These are phyloP conservation scores for Tyrophagus putrescentiae DNA, from an alignment of 1,140 invertebrate genomes.

Conservation along the genomic window DNA sequence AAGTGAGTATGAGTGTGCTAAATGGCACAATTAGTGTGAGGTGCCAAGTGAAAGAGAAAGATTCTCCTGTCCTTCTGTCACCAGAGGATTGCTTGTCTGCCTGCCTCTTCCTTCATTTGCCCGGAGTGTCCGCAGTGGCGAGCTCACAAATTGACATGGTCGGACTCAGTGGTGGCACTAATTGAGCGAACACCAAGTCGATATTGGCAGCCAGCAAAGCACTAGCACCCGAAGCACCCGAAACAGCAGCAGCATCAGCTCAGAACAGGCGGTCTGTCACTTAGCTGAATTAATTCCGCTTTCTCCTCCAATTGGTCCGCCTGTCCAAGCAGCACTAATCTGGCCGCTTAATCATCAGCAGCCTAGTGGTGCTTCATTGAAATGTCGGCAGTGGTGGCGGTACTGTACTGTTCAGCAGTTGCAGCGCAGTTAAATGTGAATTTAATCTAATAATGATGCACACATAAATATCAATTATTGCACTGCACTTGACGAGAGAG, in stretches of 20 bases:
- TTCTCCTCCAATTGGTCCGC: neutral
- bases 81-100: too few relatives aligned
- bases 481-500: neutral
- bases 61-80: too few relatives aligned
- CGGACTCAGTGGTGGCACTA: neutral
- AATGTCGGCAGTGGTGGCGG: too few relatives aligned
- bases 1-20: too few relatives aligned
- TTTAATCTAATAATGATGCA: slow-evolving; percentile 10
- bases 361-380: too few relatives aligned
- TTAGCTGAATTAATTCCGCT: neutral
- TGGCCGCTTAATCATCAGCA: slow-evolving; percentile 4
- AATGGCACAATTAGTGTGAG: slow-evolving; percentile 7
- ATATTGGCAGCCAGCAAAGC: neutral
- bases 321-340: neutral
- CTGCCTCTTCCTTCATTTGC: neutral
- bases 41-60: neutral
- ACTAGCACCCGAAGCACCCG: too few relatives aligned
- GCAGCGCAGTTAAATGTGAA: neutral
- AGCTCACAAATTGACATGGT: slow-evolving; percentile 5
- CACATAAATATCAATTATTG: slow-evolving; percentile 14
- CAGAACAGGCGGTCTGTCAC: neutral
- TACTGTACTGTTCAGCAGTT: too few relatives aligned
- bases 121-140: neutral
- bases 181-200: slow-evolving; percentile 7
- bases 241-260: too few relatives aligned